phyloP scores from a whole-genome alignment of 2,888 invertebrate genomes.

The Argyra leucocephala region DNA sequence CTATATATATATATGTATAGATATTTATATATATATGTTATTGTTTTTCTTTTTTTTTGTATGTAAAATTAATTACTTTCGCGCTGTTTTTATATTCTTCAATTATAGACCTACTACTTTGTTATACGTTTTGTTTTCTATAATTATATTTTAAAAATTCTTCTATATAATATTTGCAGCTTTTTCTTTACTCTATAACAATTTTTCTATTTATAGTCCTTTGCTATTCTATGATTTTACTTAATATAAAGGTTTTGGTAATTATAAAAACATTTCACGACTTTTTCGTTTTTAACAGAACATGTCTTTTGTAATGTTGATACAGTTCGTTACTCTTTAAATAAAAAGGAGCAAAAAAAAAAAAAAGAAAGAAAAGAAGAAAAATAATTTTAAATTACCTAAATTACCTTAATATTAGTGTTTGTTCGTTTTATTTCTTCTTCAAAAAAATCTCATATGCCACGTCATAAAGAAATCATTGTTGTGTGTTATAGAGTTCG shows the following conservation, averaged over 20 bases:
- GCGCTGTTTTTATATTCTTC: neutral
- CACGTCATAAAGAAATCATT: slow-evolving; percentile 6
- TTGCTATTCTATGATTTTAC: no score
- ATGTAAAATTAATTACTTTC: neutral
- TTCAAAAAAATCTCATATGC: neutral
- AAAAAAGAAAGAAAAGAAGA: neutral
- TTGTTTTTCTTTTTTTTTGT: neutral
- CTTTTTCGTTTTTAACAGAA: neutral
- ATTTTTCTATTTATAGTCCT: no score
- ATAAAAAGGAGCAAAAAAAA: neutral
- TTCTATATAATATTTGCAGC: no score
- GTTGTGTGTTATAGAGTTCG: no score
- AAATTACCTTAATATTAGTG: slow-evolving; percentile 6
- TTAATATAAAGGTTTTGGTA: neutral
- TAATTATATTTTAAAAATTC: no score
- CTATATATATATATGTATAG: no score
- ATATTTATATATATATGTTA: no score
- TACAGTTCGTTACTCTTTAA: neutral
- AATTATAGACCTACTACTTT: neutral
- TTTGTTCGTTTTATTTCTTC: neutral
- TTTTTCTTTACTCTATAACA: no score
- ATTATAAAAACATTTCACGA: neutral
- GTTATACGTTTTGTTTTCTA: no score
- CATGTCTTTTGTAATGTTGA: neutral
- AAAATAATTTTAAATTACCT: neutral